Percentiles rank a stretch among this genome's conserved stretches.
These are phyloP conservation scores for Micronycteris hirsuta DNA, from an alignment of 2,113 vertebrate species.

Conservation along the genomic window DNA sequence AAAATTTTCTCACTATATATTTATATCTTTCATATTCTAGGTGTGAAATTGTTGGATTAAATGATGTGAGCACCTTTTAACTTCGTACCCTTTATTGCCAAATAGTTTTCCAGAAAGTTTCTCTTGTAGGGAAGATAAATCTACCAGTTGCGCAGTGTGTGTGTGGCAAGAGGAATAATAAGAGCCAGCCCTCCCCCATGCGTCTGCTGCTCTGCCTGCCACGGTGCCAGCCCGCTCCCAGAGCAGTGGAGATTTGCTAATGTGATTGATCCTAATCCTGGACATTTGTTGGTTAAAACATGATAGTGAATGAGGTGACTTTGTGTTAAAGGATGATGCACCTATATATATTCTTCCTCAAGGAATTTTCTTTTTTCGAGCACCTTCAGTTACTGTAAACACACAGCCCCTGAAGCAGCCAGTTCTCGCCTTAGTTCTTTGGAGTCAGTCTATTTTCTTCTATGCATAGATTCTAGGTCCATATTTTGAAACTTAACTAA, in stretches of 20 bases:
- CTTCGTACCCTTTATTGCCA: neutral
- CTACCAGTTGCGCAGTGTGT: neutral
- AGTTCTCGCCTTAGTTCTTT: neutral
- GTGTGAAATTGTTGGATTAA: neutral
- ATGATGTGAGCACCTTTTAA: neutral
- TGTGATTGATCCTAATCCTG: neutral
- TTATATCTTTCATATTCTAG: neutral
- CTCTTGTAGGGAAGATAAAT: neutral
- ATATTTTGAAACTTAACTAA: conserved; percentile 37
- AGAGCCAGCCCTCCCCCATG: neutral
- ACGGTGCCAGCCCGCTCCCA: rapidly evolving
- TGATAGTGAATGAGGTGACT: neutral
- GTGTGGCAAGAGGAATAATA: neutral
- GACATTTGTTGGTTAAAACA: neutral
- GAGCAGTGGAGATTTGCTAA: neutral
- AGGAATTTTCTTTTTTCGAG: neutral
- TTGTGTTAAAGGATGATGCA: neutral
- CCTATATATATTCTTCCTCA: neutral
- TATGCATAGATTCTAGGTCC: neutral
- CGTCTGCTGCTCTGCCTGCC: neutral
- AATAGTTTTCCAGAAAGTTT: neutral
- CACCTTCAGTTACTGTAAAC: neutral
- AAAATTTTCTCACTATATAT: neutral
- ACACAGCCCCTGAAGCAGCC: neutral
- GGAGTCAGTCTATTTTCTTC: neutral